These are phyloP conservation scores for Selenia dentaria DNA, from an alignment of 2,888 invertebrate genomes.

Conservation along the genomic window DNA sequence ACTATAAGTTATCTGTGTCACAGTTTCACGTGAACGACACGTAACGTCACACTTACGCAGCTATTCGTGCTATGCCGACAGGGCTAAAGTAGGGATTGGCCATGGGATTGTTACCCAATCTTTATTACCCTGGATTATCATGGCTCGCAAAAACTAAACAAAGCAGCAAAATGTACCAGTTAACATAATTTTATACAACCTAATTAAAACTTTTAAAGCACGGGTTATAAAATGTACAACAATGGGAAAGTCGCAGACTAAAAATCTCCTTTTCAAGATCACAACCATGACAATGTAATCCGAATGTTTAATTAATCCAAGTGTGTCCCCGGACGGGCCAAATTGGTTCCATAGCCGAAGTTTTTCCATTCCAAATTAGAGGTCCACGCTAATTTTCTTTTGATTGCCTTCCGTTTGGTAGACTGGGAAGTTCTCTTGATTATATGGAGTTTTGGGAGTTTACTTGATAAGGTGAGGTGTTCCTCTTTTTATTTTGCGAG, in stretches of 20 bases:
- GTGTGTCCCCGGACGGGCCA: conserved; percentile 57
- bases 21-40: too few relatives aligned
- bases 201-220: conserved; percentile 13
- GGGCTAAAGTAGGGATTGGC: too few relatives aligned
- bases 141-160: too few relatives aligned
- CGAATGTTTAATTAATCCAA: conserved; percentile 64
- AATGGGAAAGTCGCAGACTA: conserved; percentile 12
- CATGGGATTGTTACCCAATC: too few relatives aligned
- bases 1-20: too few relatives aligned
- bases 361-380: conserved; percentile 66
- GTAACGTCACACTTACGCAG: too few relatives aligned
- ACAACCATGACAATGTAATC: conserved; percentile 41
- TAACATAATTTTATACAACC: conserved; percentile 3
- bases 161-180: conserved; percentile 8
- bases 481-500: too few relatives aligned
- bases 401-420: conserved; percentile 56
- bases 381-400: conserved; percentile 64
- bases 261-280: conserved; percentile 27
- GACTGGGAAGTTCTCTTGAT: conserved; percentile 51
- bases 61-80: too few relatives aligned
- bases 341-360: conserved; percentile 58
- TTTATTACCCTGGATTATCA: too few relatives aligned
- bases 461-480: conserved; percentile 24
- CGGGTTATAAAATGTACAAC: conserved; percentile 16
- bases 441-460: conserved; percentile 37